Percentiles rank a stretch among this genome's conserved stretches.
phyloP scores from a whole-genome alignment of 2,113 vertebrate species.

The Larimichthys crocea region DNA sequence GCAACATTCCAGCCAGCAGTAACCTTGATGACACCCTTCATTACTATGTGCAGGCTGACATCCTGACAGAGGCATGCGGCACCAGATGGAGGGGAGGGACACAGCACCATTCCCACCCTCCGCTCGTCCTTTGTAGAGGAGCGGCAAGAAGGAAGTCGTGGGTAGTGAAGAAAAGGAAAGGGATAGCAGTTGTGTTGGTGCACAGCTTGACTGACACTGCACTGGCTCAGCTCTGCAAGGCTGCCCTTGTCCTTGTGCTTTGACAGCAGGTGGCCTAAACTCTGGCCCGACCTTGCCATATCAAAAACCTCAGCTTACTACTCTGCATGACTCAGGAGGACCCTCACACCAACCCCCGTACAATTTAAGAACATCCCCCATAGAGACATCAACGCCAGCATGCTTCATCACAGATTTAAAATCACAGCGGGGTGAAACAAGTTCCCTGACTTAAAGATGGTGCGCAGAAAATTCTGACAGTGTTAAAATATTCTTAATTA shows the following conservation, averaged over 20 bases:
- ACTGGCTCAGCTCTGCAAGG: slow-evolving; percentile 69
- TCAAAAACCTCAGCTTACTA: slow-evolving; percentile 60
- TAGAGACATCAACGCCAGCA: slow-evolving; percentile 34
- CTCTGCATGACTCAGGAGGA: slow-evolving; percentile 53
- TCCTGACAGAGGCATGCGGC: slow-evolving; percentile 80
- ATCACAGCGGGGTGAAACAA: slow-evolving; percentile 29
- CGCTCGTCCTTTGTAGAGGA: slow-evolving; percentile 67
- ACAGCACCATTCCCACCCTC: slow-evolving; percentile 72
- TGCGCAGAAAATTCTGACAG: background rate
- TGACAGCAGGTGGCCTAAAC: slow-evolving; percentile 72
- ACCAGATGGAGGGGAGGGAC: slow-evolving; percentile 86
- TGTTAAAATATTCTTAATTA: slow-evolving; percentile 13
- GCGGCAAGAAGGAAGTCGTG: slow-evolving; percentile 59
- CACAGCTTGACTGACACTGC: slow-evolving; percentile 73
- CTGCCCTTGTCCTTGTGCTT: slow-evolving; percentile 82
- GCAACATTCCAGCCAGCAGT: slow-evolving; percentile 78
- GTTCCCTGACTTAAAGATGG: slow-evolving; percentile 7
- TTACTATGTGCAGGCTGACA: slow-evolving; percentile 82
- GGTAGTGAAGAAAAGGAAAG: slow-evolving; percentile 44
- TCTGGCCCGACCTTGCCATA: slow-evolving; percentile 73
- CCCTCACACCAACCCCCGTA: slow-evolving; percentile 48
- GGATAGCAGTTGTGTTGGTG: slow-evolving; percentile 37
- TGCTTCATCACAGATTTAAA: slow-evolving; percentile 51
- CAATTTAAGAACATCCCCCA: slow-evolving; percentile 36
- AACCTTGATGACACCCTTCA: slow-evolving; percentile 88